Evolutionary conservation across 2,797 vertebrate species (phyloP).

Genomic region (Rhinatrema bivittatum): DNA sequence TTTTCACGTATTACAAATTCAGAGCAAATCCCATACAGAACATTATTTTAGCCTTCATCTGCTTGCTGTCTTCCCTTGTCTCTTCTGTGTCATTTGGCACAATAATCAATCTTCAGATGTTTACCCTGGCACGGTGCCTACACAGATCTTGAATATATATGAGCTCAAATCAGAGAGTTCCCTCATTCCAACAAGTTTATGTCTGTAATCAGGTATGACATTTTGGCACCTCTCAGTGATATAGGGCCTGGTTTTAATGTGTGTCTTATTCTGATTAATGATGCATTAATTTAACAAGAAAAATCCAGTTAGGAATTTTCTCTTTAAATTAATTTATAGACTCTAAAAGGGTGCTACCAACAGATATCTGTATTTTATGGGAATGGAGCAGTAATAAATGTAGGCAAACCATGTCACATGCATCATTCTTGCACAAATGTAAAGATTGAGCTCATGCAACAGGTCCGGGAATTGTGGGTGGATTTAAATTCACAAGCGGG

Average conservation of each 20-base stretch:
- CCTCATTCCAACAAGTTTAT: conserved; percentile 8
- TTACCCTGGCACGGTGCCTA: not conserved
- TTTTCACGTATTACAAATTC: too few relatives aligned
- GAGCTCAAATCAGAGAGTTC: not conserved
- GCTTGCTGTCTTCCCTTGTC: not conserved
- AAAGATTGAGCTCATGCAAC: too few relatives aligned
- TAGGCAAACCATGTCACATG: conserved; percentile 24
- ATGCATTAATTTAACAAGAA: conserved; percentile 24
- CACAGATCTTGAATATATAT: not conserved
- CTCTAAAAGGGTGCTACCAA: conserved; percentile 28
- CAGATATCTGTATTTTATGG: conserved; percentile 37
- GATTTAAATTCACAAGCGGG: conserved; percentile 36
- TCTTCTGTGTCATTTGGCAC: not conserved
- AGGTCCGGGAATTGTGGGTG: conserved; percentile 36
- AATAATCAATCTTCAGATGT: not conserved
- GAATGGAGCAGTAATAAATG: conserved; percentile 43
- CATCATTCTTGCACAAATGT: too few relatives aligned
- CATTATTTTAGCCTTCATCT: too few relatives aligned
- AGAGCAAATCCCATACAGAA: too few relatives aligned
- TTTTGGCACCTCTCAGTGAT: conserved; percentile 19
- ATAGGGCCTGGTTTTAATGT: conserved; percentile 12
- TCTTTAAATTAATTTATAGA: conserved; percentile 27
- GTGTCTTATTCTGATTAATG: conserved; percentile 34
- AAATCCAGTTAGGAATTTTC: conserved; percentile 16
- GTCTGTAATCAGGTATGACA: conserved; percentile 11